phyloP scores from a whole-genome alignment of 2,797 vertebrate genomes.

The Podarcis siculus region DNA sequence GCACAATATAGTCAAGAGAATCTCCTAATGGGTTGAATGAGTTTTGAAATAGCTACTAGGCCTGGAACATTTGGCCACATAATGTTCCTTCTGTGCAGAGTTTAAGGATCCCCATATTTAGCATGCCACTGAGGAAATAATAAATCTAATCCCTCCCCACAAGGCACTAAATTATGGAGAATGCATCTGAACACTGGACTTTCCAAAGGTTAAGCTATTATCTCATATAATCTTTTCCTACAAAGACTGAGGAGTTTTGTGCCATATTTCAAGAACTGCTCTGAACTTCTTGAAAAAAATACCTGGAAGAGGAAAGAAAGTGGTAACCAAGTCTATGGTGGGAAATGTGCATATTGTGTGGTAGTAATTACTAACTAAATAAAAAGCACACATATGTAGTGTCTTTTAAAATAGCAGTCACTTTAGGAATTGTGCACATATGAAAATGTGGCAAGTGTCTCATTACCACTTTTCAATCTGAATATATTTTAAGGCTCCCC shows the following conservation, averaged over 20 bases:
- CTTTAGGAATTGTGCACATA: neutral
- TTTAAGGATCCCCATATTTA: neutral
- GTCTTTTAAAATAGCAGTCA: constrained; percentile 13
- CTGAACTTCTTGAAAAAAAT: neutral
- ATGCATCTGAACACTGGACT: neutral
- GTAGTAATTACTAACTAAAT: neutral
- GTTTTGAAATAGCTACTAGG: neutral
- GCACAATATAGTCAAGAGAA: neutral
- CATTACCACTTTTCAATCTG: neutral
- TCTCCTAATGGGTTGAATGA: neutral
- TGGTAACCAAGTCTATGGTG: neutral
- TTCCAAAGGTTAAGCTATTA: neutral
- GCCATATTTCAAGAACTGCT: neutral
- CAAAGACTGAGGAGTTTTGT: neutral
- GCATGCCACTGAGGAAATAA: neutral
- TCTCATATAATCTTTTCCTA: neutral
- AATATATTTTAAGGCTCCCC: neutral
- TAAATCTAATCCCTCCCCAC: neutral
- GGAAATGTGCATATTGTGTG: neutral
- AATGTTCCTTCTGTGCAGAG: neutral
- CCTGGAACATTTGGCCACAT: too few species aligned
- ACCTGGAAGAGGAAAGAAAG: neutral
- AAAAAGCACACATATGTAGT: neutral
- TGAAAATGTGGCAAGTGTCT: constrained; percentile 12
- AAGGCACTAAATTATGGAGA: neutral